Conservation (phyloP, 2,113 vertebrate genomes). For the Phoenicopterus ruber region DNA sequence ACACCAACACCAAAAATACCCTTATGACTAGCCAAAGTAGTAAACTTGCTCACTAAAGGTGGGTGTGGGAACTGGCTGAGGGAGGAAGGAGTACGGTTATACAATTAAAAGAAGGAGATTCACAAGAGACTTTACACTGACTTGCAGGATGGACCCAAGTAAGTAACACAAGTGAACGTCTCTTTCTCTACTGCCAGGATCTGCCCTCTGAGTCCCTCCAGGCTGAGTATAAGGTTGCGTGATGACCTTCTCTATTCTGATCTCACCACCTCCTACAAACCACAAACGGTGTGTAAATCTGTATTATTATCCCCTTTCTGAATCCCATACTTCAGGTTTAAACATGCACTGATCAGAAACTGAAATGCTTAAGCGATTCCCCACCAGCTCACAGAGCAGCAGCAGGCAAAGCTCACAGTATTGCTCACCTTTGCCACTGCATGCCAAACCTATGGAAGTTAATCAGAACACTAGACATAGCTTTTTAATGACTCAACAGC, state of each 20-base stretch:
- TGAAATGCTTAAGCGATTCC: neutral
- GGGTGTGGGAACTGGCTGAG: neutral
- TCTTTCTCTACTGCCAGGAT: neutral
- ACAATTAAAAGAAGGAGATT: neutral
- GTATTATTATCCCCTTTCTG: fast-evolving
- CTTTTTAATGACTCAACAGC: conserved; percentile 30
- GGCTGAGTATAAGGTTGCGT: neutral
- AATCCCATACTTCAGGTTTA: neutral
- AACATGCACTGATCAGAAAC: neutral
- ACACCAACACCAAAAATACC: neutral
- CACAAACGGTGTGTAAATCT: neutral
- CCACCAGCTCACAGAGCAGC: neutral
- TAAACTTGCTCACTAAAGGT: neutral
- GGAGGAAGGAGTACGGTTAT: neutral
- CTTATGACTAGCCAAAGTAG: neutral
- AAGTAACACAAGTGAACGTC: neutral
- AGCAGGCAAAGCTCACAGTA: neutral
- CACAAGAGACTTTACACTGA: neutral
- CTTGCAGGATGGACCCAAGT: neutral
- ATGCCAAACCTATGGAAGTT: neutral
- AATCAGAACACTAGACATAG: conserved; percentile 7
- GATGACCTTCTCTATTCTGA: neutral
- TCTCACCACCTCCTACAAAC: neutral
- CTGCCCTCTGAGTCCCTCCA: neutral
- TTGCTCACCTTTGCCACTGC: neutral